Percentiles rank a stretch among this genome's conserved stretches.
phyloP scores from a whole-genome alignment of 2,113 vertebrate species.

The Leucosticte australis region DNA sequence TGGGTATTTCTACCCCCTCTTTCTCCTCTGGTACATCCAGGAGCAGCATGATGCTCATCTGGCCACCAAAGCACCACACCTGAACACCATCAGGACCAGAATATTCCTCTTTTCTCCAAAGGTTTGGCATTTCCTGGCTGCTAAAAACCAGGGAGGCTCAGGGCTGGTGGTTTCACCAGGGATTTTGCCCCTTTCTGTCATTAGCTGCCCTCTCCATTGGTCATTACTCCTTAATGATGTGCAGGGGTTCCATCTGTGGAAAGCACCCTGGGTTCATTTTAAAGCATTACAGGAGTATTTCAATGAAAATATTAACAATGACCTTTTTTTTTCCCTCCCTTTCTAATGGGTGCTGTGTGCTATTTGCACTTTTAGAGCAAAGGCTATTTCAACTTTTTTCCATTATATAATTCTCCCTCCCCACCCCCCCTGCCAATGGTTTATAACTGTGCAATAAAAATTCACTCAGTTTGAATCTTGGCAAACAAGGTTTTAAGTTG shows the following conservation, averaged over 20 bases:
- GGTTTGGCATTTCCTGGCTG: not conserved
- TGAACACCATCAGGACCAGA: not conserved
- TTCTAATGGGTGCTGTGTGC: conserved; percentile 1
- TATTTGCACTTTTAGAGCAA: conserved; percentile 22
- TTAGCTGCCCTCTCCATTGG: not conserved
- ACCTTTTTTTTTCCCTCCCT: not conserved
- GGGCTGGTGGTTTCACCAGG: not conserved
- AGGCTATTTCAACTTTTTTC: conserved; percentile 52
- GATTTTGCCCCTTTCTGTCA: not conserved
- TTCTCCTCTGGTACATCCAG: not conserved
- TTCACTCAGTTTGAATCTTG: conserved; percentile 20
- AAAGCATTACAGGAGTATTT: not conserved
- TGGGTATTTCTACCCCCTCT: not conserved
- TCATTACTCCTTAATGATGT: not conserved
- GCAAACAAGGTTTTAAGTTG: conserved; percentile 11
- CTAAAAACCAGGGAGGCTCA: not conserved
- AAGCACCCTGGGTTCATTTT: conserved; percentile 16
- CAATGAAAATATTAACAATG: not conserved
- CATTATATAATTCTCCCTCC: conserved; percentile 49
- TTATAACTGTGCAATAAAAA: conserved; percentile 57
- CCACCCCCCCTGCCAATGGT: not conserved
- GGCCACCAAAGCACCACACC: not conserved
- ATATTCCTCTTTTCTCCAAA: not conserved
- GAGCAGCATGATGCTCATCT: not conserved
- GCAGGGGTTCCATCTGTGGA: conserved; percentile 18